These are phyloP conservation scores for Cathartes aura DNA, from an alignment of 2,113 vertebrate genomes.

Conservation along the genomic window DNA sequence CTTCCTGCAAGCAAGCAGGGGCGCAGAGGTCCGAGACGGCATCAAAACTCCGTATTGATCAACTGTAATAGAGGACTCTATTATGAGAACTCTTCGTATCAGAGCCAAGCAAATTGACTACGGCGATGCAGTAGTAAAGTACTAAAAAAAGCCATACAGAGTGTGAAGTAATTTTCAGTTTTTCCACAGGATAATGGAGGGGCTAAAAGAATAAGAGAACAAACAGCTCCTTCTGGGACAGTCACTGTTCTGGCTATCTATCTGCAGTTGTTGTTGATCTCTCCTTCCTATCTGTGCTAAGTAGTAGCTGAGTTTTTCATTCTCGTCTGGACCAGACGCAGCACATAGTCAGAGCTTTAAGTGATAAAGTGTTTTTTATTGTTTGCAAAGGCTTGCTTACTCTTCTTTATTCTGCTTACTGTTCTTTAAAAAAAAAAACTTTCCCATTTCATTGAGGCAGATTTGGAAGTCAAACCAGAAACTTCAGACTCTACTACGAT, in stretches of 20 bases:
- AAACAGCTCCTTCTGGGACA: constrained; percentile 61
- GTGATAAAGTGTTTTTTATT: constrained; percentile 55
- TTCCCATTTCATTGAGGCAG: constrained; percentile 81
- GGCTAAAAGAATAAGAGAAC: constrained; percentile 54
- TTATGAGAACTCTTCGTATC: constrained; percentile 47
- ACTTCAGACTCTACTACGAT: constrained; percentile 90
- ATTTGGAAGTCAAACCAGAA: constrained; percentile 90
- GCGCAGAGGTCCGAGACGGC: not conserved
- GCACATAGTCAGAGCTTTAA: constrained; percentile 57
- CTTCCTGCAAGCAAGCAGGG: constrained; percentile 59
- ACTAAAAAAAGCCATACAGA: constrained; percentile 48
- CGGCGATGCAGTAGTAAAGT: not conserved
- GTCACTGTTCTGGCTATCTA: constrained; percentile 44
- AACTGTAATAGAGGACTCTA: constrained; percentile 54
- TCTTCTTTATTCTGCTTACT: constrained; percentile 71
- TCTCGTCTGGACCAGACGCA: not conserved
- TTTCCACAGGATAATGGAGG: constrained; percentile 59
- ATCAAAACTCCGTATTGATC: constrained; percentile 62
- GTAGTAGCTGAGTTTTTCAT: constrained; percentile 44
- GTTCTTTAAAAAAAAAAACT: constrained; percentile 74
- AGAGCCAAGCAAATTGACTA: constrained; percentile 41
- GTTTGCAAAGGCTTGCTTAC: constrained; percentile 68
- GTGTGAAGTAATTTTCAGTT: constrained; percentile 54
- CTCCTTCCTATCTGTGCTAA: constrained; percentile 46
- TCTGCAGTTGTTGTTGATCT: constrained; percentile 44